Evolutionary conservation across 1,140 invertebrate species (phyloP).

Genomic region (Thalassaphorura encarpata): DNA sequence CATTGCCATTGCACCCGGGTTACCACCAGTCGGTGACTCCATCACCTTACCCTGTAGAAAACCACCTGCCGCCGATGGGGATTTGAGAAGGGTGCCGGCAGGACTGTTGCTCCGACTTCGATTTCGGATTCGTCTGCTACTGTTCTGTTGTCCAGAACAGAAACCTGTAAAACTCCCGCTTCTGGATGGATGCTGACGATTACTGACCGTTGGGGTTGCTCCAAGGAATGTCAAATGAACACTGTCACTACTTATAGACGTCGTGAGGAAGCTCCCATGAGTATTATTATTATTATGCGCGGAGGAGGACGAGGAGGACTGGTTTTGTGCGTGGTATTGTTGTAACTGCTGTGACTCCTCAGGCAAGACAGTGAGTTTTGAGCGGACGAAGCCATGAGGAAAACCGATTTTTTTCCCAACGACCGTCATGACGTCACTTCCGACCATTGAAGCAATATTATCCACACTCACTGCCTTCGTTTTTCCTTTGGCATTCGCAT

Average conservation of each 20-base stretch:
- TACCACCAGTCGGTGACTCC: neutral
- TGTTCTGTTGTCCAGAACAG: neutral
- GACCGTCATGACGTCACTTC: slow-evolving; percentile 29
- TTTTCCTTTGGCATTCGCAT: too few species aligned
- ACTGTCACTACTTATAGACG: slow-evolving; percentile 25
- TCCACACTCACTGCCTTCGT: slow-evolving; percentile 29
- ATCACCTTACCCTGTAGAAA: neutral
- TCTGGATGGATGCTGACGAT: too few species aligned
- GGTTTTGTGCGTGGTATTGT: slow-evolving; percentile 6
- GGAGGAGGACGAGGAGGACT: slow-evolving; percentile 6
- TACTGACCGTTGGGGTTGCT: neutral
- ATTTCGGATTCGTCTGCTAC: neutral
- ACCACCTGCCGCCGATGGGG: neutral
- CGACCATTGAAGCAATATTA: slow-evolving; percentile 21
- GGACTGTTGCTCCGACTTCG: slow-evolving; percentile 17
- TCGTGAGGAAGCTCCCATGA: slow-evolving; percentile 12
- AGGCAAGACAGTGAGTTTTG: slow-evolving; percentile 34
- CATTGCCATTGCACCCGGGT: neutral
- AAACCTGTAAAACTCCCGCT: neutral
- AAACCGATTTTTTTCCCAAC: slow-evolving; percentile 33
- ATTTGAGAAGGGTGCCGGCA: neutral
- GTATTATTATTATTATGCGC: neutral
- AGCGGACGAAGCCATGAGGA: slow-evolving; percentile 38
- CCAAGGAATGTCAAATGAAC: slow-evolving; percentile 14
- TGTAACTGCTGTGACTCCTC: slow-evolving; percentile 29